Base-by-base conservation (phyloP, 2,888 invertebrate genomes). In the Crematogaster levior region DNA sequence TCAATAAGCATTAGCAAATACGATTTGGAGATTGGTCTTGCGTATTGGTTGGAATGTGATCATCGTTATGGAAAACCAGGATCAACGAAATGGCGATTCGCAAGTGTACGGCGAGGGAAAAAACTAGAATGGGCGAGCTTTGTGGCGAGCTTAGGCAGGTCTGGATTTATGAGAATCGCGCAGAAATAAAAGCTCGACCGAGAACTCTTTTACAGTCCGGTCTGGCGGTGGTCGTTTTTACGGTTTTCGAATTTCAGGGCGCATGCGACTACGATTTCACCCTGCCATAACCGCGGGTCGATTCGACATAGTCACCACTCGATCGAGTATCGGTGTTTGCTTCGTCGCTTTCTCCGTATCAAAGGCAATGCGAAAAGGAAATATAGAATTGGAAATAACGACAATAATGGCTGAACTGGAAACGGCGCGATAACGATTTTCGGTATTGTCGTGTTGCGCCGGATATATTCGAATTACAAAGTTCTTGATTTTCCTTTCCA, bases 91-190 rank as follows among this genome's bases (percentile, higher is more conserved):
- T 40, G 30, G 21, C 21, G 4, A 43, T 43, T 56, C 30, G 77
- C 72, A 46, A 79, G 18, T 68, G 21, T 27, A 9, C 15, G 18
- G 3, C 27, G 27, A 40, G 12, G 30, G 15, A 53, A 61, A 51
- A 51, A 37, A 27, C n/a, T 18, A 18, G 21, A 27, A 53, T 10
- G 34, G 48, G 2, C 0, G 15, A 15, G 21, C 21, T 34, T 68
- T 27, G 48, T 34, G 15, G 24, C 48, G 60, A 88, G 51, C 65
- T 18, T 53, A 58, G 77, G 72, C 73, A 83, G 86, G 81, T 87
- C 82, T 84, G 85, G 89, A 91, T 91, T 91, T 91, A 91, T 89
- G 91, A 91, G 89, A 85, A 86, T 87, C 79, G 85, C 83, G 85
- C n/a, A 27, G 84, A 84, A 68, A 88, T 89, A 91, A 89, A 87